A percentile compares a stretch with the other conserved stretches of the same genome.
These are phyloP conservation scores for Caerostris darwini DNA, from an alignment of 1,140 invertebrate species.

Conservation along the genomic window DNA sequence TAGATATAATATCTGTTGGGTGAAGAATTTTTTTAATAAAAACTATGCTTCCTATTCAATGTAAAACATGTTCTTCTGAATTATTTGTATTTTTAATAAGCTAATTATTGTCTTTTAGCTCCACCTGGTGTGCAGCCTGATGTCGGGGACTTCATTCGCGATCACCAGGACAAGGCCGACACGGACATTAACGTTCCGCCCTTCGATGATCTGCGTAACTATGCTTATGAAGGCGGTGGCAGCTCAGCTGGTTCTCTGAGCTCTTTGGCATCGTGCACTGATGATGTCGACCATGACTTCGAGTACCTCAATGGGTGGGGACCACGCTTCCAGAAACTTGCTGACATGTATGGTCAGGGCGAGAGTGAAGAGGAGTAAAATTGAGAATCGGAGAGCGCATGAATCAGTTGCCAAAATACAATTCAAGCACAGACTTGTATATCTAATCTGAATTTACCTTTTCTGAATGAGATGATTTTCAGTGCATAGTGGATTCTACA, in stretches of 20 bases:
- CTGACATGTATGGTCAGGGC: slow-evolving; percentile 96
- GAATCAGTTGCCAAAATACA: slow-evolving; percentile 57
- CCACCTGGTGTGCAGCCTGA: slow-evolving; percentile 85
- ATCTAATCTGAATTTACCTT: neutral
- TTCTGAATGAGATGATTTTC: slow-evolving; percentile 18
- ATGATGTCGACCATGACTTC: slow-evolving; percentile 97
- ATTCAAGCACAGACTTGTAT: neutral
- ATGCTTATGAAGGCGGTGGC: slow-evolving; percentile 98
- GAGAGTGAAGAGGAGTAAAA: slow-evolving; percentile 81
- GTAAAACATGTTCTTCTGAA: too few relatives aligned
- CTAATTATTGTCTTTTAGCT: neutral
- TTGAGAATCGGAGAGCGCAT: neutral
- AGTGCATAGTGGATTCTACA: neutral
- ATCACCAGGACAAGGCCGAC: slow-evolving; percentile 87
- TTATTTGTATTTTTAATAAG: too few relatives aligned
- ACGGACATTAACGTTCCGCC: slow-evolving; percentile 97
- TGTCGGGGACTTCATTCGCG: slow-evolving; percentile 97
- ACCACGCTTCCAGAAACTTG: slow-evolving; percentile 96
- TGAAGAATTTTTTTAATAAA: too few relatives aligned
- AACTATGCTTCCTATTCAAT: too few relatives aligned
- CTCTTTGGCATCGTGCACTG: slow-evolving; percentile 95
- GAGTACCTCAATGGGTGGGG: slow-evolving; percentile 98
- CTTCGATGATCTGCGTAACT: slow-evolving; percentile 97
- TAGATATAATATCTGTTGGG: too few relatives aligned
- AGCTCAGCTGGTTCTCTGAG: slow-evolving; percentile 97